These are phyloP conservation scores for Phylloscopus whistleri DNA, from an alignment of 2,113 vertebrate species.

Conservation along the genomic window DNA sequence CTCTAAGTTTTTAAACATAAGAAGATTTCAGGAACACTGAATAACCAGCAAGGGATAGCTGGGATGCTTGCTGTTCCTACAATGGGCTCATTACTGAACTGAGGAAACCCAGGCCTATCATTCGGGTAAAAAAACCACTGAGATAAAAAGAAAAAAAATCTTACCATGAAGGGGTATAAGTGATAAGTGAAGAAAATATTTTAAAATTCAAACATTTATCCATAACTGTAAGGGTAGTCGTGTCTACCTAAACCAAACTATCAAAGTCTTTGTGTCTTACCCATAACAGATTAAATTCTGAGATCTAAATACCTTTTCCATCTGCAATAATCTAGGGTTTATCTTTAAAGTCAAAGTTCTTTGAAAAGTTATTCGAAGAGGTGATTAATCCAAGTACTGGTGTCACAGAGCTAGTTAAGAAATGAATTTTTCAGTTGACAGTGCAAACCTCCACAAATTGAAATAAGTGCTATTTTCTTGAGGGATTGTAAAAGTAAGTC, in stretches of 20 bases:
- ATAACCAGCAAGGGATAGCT: neutral
- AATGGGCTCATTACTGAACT: neutral
- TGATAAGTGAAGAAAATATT: neutral
- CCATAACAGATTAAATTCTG: neutral
- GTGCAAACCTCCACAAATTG: neutral
- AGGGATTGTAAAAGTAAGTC: conserved; percentile 20
- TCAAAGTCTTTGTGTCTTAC: neutral
- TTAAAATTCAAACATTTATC: neutral
- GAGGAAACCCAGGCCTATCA: neutral
- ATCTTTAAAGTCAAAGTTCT: neutral
- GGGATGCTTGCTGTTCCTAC: neutral
- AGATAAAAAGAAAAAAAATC: neutral
- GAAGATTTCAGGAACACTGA: neutral
- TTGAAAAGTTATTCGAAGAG: neutral
- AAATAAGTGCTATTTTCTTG: conserved; percentile 18
- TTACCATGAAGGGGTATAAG: neutral
- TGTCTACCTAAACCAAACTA: neutral
- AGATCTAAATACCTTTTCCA: neutral
- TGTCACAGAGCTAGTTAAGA: neutral
- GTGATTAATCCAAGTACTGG: neutral
- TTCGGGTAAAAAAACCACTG: neutral
- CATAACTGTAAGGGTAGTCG: neutral
- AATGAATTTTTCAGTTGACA: neutral
- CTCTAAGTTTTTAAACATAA: neutral
- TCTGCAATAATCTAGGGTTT: neutral